These are phyloP conservation scores for Dioctria rufipes DNA, from an alignment of 2,888 invertebrate genomes.

Conservation along the genomic window DNA sequence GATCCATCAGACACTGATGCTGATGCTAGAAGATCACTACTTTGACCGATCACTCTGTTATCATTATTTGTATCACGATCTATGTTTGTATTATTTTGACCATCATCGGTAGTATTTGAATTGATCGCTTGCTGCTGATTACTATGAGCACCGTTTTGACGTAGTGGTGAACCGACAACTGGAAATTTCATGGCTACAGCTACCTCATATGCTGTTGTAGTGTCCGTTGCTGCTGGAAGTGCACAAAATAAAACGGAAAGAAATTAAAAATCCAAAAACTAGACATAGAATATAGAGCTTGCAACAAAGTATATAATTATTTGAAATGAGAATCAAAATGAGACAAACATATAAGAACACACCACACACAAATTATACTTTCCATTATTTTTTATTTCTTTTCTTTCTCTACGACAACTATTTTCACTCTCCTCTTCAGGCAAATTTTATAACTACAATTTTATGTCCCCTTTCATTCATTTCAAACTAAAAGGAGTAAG, in stretches of 20 bases:
- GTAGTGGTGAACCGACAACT: constrained; percentile 60
- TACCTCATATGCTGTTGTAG: constrained; percentile 59
- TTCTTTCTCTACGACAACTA: constrained; percentile 1
- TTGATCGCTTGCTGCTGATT: constrained; percentile 55
- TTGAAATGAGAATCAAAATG: constrained; percentile 1
- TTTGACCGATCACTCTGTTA: constrained; percentile 57
- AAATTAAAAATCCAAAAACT: constrained; percentile 30
- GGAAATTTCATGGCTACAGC: constrained; percentile 60
- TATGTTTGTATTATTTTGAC: constrained; percentile 43
- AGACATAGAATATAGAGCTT: constrained; percentile 1
- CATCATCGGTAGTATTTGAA: constrained; percentile 48
- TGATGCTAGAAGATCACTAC: constrained; percentile 39
- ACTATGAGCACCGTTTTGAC: constrained; percentile 56
- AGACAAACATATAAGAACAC: constrained; percentile 17
- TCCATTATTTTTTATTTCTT: no score
- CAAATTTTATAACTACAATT: constrained; percentile 14
- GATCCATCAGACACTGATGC: constrained; percentile 49
- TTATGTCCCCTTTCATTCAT: background rate
- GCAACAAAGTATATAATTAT: background rate
- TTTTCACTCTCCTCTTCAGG: constrained; percentile 7
- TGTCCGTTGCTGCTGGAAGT: constrained; percentile 56
- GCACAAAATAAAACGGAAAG: constrained; percentile 47
- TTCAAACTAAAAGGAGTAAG: background rate
- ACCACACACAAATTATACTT: background rate
- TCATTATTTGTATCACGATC: constrained; percentile 13